Base-by-base conservation (phyloP, 2,797 vertebrate genomes). In the Peromyscus melanophrys region DNA sequence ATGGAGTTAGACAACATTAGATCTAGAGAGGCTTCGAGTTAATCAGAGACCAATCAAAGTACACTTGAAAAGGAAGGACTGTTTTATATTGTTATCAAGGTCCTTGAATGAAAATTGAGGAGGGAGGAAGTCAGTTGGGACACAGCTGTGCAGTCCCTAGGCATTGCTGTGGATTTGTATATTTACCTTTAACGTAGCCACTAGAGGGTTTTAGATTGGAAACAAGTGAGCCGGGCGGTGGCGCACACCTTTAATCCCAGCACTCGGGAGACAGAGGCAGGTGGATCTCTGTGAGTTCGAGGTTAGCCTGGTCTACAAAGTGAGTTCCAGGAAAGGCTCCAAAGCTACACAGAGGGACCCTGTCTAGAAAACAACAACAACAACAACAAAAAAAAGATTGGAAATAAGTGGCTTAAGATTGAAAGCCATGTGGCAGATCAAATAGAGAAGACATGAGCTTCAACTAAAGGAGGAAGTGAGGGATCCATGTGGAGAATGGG, bases 1-100 rank as follows among this genome's bases (percentile, higher is more conserved):
- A 92, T 75, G 75, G 75, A 96, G 31, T 57, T 81, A 89, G 49
- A 11, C 49, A n/a, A 76, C 37, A 92, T 61, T 61, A 69, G 78
- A 89, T 40, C 21, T 31, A 80, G 14, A 94, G 76, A 65, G 77
- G 2, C 14, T 94, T 94, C 4, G 19, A 81, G 55, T 77, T 1
- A 46, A 37, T 78, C 67, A 40, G 12, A 80, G 49, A 94, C 29
- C 67, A 80, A 71, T 83, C 16, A 16, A 90, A 94, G 57, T 55
- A 65, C 55, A 88, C 52, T 63, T 21, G 40, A 92, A 85, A 67
- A 94, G 31, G 52, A 80, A 89, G 23, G 21, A 52, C 27, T 75
- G 25, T 40, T 65, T 69, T 37, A 27, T 55, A 71, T 71, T 80
- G 4, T 17, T 12, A 46, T 65, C 19, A 43, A 40, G 78, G 27